A percentile compares a stretch with the other conserved stretches of the same genome.
Evolutionary conservation across 2,797 vertebrate species (phyloP).

Genomic region (Cyclopterus lumpus): DNA sequence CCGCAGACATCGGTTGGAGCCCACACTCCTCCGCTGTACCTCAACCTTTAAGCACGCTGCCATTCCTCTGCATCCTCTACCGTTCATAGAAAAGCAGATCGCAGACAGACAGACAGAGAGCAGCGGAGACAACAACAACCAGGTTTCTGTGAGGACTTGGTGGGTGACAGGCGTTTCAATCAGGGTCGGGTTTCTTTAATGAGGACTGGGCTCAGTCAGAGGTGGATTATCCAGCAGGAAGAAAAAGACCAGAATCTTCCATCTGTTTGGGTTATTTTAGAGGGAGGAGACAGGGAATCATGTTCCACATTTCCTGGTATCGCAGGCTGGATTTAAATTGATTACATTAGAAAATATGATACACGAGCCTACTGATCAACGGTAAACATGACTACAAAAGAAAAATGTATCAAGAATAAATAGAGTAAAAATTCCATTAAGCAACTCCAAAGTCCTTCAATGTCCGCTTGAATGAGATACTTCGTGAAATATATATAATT

Average conservation of each 20-base stretch:
- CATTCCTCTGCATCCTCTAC: conserved; percentile 28
- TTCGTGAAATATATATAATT: background rate
- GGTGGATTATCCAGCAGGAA: conserved; percentile 60
- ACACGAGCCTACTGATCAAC: conserved; percentile 14
- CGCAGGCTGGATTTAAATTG: background rate
- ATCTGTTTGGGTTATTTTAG: conserved; percentile 45
- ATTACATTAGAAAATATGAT: background rate
- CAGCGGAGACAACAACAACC: conserved; percentile 64
- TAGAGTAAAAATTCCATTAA: background rate
- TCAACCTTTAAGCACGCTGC: conserved; percentile 16
- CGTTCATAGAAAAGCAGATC: conserved; percentile 46
- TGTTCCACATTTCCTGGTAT: background rate
- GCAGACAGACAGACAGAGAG: conserved; percentile 38
- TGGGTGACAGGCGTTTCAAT: conserved; percentile 60
- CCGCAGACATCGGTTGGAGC: background rate
- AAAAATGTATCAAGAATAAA: background rate
- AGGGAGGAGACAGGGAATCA: conserved; percentile 21
- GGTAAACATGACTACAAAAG: background rate
- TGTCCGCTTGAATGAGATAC: conserved; percentile 14
- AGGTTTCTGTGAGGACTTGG: conserved; percentile 62
- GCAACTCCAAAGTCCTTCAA: conserved; percentile 4
- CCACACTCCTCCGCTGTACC: background rate
- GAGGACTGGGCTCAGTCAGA: conserved; percentile 67
- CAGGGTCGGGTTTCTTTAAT: conserved; percentile 73
- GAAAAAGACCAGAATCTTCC: conserved; percentile 38